A percentile compares a stretch with the other conserved stretches of the same genome.
Evolutionary conservation across 2,113 vertebrate species (phyloP).

Genomic region (Perca schrenkii): DNA sequence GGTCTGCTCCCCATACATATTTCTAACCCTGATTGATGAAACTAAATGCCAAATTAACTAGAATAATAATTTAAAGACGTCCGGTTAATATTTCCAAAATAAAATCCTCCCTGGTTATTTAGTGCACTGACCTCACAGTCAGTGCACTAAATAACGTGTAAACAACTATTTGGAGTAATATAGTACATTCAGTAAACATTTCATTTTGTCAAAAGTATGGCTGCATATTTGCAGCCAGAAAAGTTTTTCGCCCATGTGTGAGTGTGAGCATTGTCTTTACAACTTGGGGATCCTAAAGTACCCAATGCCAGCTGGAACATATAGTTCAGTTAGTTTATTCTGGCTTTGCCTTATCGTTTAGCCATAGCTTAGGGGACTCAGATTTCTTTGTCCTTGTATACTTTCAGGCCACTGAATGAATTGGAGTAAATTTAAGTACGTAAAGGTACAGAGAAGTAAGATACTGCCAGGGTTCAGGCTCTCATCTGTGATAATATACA

Average conservation of each 20-base stretch:
- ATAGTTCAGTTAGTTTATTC: slow-evolving; percentile 13
- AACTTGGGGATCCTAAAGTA: not conserved
- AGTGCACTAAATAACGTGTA: not conserved
- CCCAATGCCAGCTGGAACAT: slow-evolving; percentile 17
- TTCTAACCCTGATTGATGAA: not conserved
- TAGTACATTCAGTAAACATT: not conserved
- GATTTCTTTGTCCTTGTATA: not conserved
- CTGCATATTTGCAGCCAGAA: not conserved
- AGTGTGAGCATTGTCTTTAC: not conserved
- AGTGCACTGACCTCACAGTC: too few relatives aligned
- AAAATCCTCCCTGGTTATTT: not conserved
- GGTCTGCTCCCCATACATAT: fast-evolving
- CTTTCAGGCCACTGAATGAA: not conserved
- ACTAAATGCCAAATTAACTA: not conserved
- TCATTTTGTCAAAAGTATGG: not conserved
- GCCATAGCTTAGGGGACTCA: not conserved
- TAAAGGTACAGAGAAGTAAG: not conserved
- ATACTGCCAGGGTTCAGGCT: too few relatives aligned
- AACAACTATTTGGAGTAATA: not conserved
- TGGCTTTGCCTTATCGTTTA: not conserved
- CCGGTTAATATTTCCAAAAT: slow-evolving; percentile 38
- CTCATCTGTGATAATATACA: not conserved
- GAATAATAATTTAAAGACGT: not conserved
- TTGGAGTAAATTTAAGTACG: not conserved
- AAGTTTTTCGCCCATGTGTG: not conserved